Base-by-base conservation (phyloP, 2,113 vertebrate genomes). In the Tamias sibiricus region DNA sequence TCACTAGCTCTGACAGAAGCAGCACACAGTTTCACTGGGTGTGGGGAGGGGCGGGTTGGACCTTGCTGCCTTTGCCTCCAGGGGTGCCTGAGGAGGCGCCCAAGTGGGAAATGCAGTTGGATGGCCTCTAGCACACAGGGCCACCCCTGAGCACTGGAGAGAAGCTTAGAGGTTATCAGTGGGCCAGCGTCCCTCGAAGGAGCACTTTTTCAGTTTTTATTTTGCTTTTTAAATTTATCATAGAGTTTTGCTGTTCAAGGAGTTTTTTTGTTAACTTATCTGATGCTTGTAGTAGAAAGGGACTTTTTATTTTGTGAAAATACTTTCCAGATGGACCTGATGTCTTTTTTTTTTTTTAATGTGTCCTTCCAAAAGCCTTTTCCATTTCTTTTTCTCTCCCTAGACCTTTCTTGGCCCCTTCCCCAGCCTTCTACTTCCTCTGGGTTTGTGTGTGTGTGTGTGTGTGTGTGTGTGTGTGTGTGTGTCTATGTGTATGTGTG, bases 261-360 rank as follows among this genome's bases (percentile, higher is more conserved):
- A 96, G 54, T 80, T 94, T 95, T 95, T 86, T 37, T 85, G 14
- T 86, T 95, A 93, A 75, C 32, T 95, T 42, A 86, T 97, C 69
- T 93, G 62, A 44, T 90, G 80, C 79, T 86, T 35, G 1, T 66
- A 30, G 66, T 90, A 72, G 87, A 74, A 93, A 92, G 40, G 40
- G 13, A 24, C 54, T 91, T 96, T 98, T 95, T 96, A 44, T 95
- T 96, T 92, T 96, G 71, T 92, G 85, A 57, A 54, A 94, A 85
- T 95, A 30, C 14, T 90, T 96, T 96, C 93, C 95, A 95, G 83
- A 95, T 90, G 94, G 93, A 42, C 66, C 37, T 5, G 9, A 35
- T 71, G 44, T 84, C 52, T 32, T 57, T 84, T 88, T 95, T 84
- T 88, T 95, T 83, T 30, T 16, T 37, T 77, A 84, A 57, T 87